Percentiles rank a stretch among this genome's conserved stretches.
Evolutionary conservation across 1,140 invertebrate species (phyloP).

Genomic region (Drosophila eugracilis): DNA sequence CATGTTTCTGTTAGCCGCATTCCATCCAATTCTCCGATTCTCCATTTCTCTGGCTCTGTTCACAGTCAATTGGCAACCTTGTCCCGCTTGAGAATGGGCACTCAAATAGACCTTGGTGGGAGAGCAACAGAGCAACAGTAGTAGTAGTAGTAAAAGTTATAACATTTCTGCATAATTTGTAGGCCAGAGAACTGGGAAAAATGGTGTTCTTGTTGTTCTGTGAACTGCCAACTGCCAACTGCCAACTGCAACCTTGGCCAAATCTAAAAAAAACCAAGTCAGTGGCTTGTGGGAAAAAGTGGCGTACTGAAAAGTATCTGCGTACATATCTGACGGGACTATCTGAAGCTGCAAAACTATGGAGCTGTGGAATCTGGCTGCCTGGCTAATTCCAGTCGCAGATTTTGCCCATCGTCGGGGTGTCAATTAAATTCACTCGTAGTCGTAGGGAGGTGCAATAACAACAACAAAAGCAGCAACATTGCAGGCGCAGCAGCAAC

Average conservation of each 20-base stretch:
- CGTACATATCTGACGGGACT: background rate
- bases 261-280: slow-evolving; percentile 49
- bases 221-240: too few relatives aligned
- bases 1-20: slow-evolving; percentile 16
- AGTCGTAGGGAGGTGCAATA: slow-evolving; percentile 50
- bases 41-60: slow-evolving; percentile 31
- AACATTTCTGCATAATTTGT: slow-evolving; percentile 73
- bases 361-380: slow-evolving; percentile 31
- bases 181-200: slow-evolving; percentile 49
- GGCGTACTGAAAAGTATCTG: slow-evolving; percentile 30
- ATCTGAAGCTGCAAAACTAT: background rate
- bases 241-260: slow-evolving; percentile 62
- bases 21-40: background rate
- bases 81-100: slow-evolving; percentile 68
- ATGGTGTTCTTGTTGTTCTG: background rate
- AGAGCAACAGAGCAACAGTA: too few relatives aligned
- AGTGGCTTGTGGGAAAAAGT: slow-evolving; percentile 75
- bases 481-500: slow-evolving; percentile 47
- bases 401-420: slow-evolving; percentile 68
- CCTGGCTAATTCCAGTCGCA: slow-evolving; percentile 73
- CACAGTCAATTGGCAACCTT: slow-evolving; percentile 78
- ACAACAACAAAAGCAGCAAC: slow-evolving; percentile 39
- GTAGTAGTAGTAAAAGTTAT: slow-evolving; percentile 48
- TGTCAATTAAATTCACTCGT: slow-evolving; percentile 79
- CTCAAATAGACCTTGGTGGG: slow-evolving; percentile 4